phyloP scores from a whole-genome alignment of 2,888 invertebrate genomes.

The Adelphocoris suturalis region DNA sequence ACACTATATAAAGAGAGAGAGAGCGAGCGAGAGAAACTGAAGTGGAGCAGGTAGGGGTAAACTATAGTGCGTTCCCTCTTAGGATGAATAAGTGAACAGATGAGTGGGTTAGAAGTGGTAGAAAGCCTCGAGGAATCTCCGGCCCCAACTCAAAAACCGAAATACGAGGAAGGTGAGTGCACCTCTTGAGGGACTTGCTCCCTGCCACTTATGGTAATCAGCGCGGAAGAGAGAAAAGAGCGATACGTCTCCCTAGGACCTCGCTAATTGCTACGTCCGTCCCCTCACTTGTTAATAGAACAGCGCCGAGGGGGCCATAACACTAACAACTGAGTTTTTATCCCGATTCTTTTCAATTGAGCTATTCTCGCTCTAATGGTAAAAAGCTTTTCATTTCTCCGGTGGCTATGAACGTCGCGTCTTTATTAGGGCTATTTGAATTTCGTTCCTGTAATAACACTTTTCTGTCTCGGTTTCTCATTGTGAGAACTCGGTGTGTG shows the following conservation, averaged over 20 bases:
- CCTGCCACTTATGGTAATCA: slow-evolving; percentile 66
- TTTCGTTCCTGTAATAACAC: too few relatives aligned
- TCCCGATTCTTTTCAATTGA: slow-evolving; percentile 19
- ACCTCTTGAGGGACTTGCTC: slow-evolving; percentile 28
- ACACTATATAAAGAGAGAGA: background rate
- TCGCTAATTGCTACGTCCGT: slow-evolving; percentile 33
- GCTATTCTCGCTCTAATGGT: background rate
- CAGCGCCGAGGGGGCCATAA: background rate
- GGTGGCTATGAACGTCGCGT: too few relatives aligned
- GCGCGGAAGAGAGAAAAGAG: background rate
- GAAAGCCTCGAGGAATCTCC: background rate
- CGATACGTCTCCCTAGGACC: slow-evolving; percentile 6
- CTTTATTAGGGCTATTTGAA: too few relatives aligned
- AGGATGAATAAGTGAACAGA: background rate
- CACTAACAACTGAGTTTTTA: background rate
- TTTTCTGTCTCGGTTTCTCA: too few relatives aligned
- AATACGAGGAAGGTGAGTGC: slow-evolving; percentile 15
- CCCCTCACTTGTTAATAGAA: slow-evolving; percentile 29
- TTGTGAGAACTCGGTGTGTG: too few relatives aligned
- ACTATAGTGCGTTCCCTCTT: slow-evolving; percentile 31
- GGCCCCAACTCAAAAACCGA: slow-evolving; percentile 9
- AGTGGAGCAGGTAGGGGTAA: slow-evolving; percentile 3
- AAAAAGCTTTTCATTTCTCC: background rate
- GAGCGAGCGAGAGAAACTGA: background rate
- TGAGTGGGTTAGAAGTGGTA: slow-evolving; percentile 25